phyloP scores from a whole-genome alignment of 2,797 vertebrate species.

The Melanogrammus aeglefinus region DNA sequence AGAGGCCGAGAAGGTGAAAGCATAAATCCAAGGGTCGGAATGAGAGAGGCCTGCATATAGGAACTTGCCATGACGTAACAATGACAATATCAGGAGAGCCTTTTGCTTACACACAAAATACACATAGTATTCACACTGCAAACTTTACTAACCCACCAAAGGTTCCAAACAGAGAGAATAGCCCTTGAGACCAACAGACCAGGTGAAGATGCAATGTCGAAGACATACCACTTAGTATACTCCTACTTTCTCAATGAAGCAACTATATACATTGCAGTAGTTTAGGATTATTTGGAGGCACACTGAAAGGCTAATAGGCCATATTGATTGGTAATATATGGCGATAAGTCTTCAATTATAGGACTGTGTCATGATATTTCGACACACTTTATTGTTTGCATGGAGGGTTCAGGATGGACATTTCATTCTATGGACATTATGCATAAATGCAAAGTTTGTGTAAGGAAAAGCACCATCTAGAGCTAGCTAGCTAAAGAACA shows the following conservation, averaged over 20 bases:
- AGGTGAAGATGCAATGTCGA: neutral
- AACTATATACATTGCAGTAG: neutral
- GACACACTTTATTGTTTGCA: too few relatives aligned
- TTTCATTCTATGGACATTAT: neutral
- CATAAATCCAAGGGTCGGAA: conserved; percentile 35
- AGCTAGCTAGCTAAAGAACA: neutral
- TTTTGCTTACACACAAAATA: conserved; percentile 64
- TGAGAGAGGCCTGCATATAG: conserved; percentile 41
- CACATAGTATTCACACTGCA: conserved; percentile 38
- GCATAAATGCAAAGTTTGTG: conserved; percentile 1
- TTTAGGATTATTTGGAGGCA: neutral
- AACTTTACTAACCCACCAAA: conserved; percentile 32
- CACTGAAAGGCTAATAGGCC: neutral
- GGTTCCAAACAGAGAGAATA: conserved; percentile 17
- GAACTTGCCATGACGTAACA: conserved; percentile 53
- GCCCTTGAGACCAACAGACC: conserved; percentile 18
- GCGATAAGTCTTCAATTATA: neutral
- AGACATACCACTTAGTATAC: conserved; percentile 25
- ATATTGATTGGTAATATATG: neutral
- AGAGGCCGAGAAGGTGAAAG: conserved; percentile 22
- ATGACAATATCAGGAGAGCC: conserved; percentile 52
- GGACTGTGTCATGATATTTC: neutral
- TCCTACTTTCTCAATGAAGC: neutral
- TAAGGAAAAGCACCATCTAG: neutral
- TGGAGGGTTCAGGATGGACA: neutral